phyloP scores from a whole-genome alignment of 2,888 invertebrate genomes.

The Octonoba sinensis region DNA sequence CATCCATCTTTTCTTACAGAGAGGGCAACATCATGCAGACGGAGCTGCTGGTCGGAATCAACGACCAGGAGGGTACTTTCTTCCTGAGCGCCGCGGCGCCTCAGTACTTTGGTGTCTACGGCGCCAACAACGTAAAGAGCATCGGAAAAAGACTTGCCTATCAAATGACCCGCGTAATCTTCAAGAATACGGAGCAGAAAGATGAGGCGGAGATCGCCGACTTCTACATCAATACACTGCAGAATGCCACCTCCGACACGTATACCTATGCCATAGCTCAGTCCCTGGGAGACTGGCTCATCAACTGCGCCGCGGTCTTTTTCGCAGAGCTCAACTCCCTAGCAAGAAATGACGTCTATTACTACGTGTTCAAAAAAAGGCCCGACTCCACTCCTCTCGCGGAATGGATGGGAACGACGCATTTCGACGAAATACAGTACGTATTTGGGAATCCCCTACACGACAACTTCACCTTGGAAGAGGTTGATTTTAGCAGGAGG shows the following conservation, averaged over 20 bases:
- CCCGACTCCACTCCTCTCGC: conserved; percentile 17
- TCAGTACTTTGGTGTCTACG: conserved; percentile 33
- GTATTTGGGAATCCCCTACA: conserved; percentile 55
- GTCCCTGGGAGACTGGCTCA: conserved; percentile 52
- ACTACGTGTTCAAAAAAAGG: conserved; percentile 49
- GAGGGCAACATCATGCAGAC: conserved; percentile 36
- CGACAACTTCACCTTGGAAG: conserved; percentile 44
- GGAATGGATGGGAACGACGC: conserved; percentile 62
- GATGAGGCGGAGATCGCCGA: conserved; percentile 31
- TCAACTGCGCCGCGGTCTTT: conserved; percentile 40
- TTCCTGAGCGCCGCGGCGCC: conserved; percentile 43
- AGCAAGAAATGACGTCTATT: conserved; percentile 47
- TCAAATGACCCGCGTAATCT: conserved; percentile 15
- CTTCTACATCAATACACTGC: conserved; percentile 27
- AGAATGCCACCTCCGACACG: conserved; percentile 25
- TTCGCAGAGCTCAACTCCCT: conserved; percentile 51
- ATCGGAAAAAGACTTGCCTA: conserved; percentile 31
- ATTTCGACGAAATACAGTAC: conserved; percentile 59
- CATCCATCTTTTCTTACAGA: background rate
- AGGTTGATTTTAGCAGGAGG: conserved; percentile 5
- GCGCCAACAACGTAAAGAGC: conserved; percentile 3
- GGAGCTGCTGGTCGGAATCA: conserved; percentile 58
- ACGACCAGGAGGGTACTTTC: conserved; percentile 62
- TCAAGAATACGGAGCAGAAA: conserved; percentile 8
- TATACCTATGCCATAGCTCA: conserved; percentile 32